Evolutionary conservation across 2,888 invertebrate species (phyloP).

Genomic region (Steinernema carpocapsae): DNA sequence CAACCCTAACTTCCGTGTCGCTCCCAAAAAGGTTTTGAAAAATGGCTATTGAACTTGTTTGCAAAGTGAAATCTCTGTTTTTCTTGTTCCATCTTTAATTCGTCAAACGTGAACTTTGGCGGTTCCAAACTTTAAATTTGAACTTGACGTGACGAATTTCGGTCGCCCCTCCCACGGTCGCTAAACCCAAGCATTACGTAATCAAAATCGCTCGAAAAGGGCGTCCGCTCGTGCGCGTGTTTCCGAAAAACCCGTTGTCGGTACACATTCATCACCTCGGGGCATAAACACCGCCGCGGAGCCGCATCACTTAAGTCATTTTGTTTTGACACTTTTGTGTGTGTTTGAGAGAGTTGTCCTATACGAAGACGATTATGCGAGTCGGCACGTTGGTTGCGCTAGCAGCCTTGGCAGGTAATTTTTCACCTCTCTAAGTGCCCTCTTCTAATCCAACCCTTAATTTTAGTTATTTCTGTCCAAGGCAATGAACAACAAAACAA

Average conservation of each 20-base stretch:
- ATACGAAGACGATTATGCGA: conserved; percentile 18
- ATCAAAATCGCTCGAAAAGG: conserved; percentile 12
- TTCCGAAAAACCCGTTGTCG: conserved; percentile 25
- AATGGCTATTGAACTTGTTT: too few relatives aligned
- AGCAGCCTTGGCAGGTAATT: conserved; percentile 26
- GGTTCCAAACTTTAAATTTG: conserved; percentile 22
- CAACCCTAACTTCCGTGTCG: too few relatives aligned
- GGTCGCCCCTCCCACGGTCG: neutral
- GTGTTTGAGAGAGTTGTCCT: neutral
- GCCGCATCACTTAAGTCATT: conserved; percentile 29
- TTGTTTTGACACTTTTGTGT: conserved; percentile 27
- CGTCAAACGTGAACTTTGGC: neutral
- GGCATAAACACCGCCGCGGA: conserved; percentile 18
- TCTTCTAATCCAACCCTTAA: neutral
- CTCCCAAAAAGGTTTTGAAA: too few relatives aligned
- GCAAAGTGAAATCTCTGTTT: too few relatives aligned
- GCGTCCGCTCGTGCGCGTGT: conserved; percentile 5
- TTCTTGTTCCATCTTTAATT: too few relatives aligned
- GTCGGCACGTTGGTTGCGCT: conserved; percentile 20
- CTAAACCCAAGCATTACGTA: conserved; percentile 5
- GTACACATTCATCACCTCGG: conserved; percentile 27
- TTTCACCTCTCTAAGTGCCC: neutral
- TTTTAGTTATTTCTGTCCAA: conserved; percentile 9
- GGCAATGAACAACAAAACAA: conserved; percentile 25
- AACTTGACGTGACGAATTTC: conserved; percentile 21